Conservation (phyloP, 2,113 vertebrate species). For the Poicephalus meyeri region DNA sequence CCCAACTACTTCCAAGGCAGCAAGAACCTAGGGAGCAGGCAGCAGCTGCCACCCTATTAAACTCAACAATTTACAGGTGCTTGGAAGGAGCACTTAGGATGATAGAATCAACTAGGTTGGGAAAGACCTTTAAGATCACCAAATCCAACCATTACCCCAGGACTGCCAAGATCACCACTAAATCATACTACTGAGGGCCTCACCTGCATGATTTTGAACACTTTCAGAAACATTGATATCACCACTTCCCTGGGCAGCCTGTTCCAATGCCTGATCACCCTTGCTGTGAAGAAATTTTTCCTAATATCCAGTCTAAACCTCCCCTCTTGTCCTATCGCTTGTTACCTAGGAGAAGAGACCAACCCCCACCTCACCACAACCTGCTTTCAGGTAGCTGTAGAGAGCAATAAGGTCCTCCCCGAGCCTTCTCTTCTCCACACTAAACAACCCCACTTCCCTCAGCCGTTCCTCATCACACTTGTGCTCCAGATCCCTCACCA, state of each 20-base stretch:
- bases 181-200: neutral
- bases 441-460: neutral
- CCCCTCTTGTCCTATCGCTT: neutral
- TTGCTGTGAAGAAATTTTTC: neutral
- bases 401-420: neutral
- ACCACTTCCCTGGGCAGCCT: neutral
- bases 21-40: neutral
- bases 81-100: neutral
- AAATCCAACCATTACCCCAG: neutral
- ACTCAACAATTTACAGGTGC: constrained; percentile 46
- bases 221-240: neutral
- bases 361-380: neutral
- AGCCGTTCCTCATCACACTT: neutral
- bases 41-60: constrained; percentile 50
- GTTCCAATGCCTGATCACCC: neutral
- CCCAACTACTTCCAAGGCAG: neutral
- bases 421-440: neutral
- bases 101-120: neutral
- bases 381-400: neutral
- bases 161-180: neutral
- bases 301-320: neutral
- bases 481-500: neutral
- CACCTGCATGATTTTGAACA: neutral
- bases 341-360: neutral
- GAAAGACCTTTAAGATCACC: neutral